Evolutionary conservation across 2,888 invertebrate genomes (phyloP).

Genomic region (Oscheius sp.): DNA sequence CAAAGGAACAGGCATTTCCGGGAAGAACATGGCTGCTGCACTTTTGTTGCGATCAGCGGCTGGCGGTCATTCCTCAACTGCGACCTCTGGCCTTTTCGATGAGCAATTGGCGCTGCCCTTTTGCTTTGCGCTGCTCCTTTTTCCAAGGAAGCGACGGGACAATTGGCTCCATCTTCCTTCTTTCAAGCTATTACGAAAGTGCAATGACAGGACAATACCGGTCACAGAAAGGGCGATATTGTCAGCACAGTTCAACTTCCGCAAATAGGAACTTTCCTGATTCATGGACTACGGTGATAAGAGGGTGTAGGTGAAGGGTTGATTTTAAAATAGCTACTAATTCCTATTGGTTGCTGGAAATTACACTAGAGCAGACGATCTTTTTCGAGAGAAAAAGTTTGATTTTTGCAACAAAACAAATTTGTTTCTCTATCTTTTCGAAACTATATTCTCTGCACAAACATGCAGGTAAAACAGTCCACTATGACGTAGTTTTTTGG

Average conservation of each 20-base stretch:
- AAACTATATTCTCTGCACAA: background rate
- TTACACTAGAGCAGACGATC: no score
- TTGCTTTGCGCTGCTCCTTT: conserved; percentile 17
- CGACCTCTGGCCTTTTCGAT: conserved; percentile 23
- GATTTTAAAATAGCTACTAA: no score
- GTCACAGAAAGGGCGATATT: no score
- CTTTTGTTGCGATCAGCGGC: conserved; percentile 13
- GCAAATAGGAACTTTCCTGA: conserved; percentile 11
- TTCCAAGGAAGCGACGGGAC: background rate
- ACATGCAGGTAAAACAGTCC: conserved; percentile 15
- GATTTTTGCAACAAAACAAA: no score
- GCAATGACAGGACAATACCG: no score
- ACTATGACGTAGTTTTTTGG: background rate
- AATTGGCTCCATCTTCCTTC: conserved; percentile 4
- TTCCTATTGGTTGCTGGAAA: no score
- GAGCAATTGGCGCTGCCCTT: conserved; percentile 19
- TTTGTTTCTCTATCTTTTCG: background rate
- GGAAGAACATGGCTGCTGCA: background rate
- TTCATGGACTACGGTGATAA: conserved; percentile 1
- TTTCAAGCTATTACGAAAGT: background rate
- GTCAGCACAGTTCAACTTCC: no score
- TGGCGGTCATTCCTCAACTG: conserved; percentile 19
- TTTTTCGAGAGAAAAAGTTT: no score
- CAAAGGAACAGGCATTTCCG: conserved; percentile 8
- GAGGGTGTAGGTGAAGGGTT: no score